Percentiles rank a stretch among this genome's conserved stretches.
phyloP scores from a whole-genome alignment of 2,797 vertebrate species.

The Pseudochirops corinnae region DNA sequence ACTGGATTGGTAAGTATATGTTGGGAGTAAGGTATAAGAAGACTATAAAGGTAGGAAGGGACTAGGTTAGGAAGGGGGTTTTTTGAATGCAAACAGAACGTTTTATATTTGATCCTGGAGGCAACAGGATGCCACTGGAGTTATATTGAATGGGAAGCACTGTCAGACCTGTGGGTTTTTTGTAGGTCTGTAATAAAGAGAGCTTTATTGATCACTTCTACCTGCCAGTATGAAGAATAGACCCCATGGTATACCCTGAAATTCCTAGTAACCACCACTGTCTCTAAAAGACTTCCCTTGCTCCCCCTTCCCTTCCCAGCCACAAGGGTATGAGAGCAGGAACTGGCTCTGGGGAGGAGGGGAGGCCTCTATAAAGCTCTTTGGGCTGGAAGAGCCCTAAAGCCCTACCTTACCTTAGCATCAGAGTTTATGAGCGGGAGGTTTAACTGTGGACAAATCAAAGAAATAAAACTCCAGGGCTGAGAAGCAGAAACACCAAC shows the following conservation, averaged over 20 bases:
- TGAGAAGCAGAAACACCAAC: neutral
- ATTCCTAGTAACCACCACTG: neutral
- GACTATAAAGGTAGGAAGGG: too few species aligned
- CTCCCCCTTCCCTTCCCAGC: constrained; percentile 3
- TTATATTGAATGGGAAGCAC: too few species aligned
- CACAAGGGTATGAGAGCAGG: neutral
- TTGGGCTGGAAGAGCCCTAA: too few species aligned
- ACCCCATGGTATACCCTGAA: neutral
- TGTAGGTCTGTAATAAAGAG: constrained; percentile 80
- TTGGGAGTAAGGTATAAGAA: too few species aligned
- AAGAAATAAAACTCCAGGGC: too few species aligned
- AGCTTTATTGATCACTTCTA: constrained; percentile 72
- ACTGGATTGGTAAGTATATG: too few species aligned
- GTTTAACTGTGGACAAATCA: neutral
- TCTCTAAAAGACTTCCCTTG: neutral
- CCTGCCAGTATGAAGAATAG: constrained; percentile 71
- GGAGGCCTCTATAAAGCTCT: neutral
- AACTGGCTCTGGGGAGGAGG: neutral
- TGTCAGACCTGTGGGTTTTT: constrained; percentile 46
- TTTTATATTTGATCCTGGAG: too few species aligned
- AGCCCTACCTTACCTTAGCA: neutral
- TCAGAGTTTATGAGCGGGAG: constrained; percentile 11
- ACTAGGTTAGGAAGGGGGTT: too few species aligned
- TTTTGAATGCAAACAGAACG: too few species aligned
- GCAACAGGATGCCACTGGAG: too few species aligned